These are phyloP conservation scores for Rissa tridactyla DNA, from an alignment of 2,113 vertebrate species.

Conservation along the genomic window DNA sequence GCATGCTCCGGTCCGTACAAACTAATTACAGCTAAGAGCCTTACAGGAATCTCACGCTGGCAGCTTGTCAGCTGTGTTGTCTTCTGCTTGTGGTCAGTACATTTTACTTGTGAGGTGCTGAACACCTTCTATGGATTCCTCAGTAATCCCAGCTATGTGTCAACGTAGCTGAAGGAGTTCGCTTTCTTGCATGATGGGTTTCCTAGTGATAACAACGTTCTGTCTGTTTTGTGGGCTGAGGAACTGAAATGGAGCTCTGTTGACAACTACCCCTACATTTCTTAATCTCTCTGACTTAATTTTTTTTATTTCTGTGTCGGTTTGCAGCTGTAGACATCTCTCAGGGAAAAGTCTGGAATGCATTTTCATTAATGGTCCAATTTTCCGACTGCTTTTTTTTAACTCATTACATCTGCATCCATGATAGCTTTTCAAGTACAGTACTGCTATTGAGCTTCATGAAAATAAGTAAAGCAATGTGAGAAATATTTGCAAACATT, in stretches of 20 bases:
- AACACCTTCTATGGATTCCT: background rate
- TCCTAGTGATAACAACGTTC: rapidly evolving
- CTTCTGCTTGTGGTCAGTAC: background rate
- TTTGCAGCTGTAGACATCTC: slow-evolving; percentile 35
- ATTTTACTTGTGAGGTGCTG: background rate
- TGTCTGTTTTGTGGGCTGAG: background rate
- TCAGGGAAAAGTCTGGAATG: slow-evolving; percentile 4
- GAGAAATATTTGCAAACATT: background rate
- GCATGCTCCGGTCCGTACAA: background rate
- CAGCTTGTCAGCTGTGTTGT: background rate
- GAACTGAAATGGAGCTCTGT: background rate
- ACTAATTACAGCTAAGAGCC: background rate
- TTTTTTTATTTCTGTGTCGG: slow-evolving; percentile 17
- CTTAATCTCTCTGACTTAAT: background rate
- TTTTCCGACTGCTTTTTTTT: background rate
- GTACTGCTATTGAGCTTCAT: background rate
- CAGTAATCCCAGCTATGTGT: background rate
- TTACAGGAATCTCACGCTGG: background rate
- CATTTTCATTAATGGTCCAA: background rate
- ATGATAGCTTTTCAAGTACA: background rate
- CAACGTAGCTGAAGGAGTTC: background rate
- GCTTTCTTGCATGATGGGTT: background rate
- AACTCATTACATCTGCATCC: background rate
- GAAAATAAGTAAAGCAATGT: background rate
- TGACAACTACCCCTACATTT: background rate